Evolutionary conservation across 2,888 invertebrate genomes (phyloP).

Genomic region (Mellilla xanthometata): DNA sequence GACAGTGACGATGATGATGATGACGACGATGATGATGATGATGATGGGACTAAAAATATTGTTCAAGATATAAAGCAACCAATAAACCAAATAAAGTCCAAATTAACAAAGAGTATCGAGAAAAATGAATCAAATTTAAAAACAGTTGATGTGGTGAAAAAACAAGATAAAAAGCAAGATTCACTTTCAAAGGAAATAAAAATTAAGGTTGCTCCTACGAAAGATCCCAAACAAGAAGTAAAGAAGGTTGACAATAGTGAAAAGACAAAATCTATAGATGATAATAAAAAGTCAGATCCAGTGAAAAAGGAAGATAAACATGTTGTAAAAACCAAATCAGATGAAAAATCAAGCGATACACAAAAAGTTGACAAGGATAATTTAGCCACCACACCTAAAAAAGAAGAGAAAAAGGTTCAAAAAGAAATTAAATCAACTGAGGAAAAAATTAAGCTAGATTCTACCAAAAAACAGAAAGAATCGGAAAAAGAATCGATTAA

Average conservation of each 20-base stretch:
- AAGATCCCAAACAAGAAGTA: not conserved
- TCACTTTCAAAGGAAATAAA: conserved; percentile 1
- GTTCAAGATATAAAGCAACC: too few relatives aligned
- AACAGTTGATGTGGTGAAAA: conserved; percentile 17
- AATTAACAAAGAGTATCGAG: too few relatives aligned
- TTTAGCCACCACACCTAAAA: not conserved
- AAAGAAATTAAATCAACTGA: conserved; percentile 28
- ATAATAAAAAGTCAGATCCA: conserved; percentile 26
- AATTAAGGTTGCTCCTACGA: conserved; percentile 1
- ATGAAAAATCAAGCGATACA: not conserved
- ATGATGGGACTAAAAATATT: too few relatives aligned
- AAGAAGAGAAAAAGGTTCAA: conserved; percentile 32
- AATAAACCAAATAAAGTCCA: too few relatives aligned
- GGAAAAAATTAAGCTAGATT: conserved; percentile 32
- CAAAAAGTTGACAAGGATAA: conserved; percentile 12
- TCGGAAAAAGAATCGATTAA: conserved; percentile 16
- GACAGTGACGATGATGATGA: conserved; percentile 36
- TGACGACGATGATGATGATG: conserved; percentile 26
- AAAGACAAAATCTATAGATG: conserved; percentile 6
- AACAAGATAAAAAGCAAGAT: conserved; percentile 11
- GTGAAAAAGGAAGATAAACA: conserved; percentile 25
- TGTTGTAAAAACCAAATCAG: too few relatives aligned
- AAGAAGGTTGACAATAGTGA: not conserved
- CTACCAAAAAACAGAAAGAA: conserved; percentile 18
- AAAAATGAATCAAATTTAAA: conserved; percentile 15